A percentile compares a stretch with the other conserved stretches of the same genome.
These are phyloP conservation scores for Eupristina koningsbergeri DNA, from an alignment of 1,140 invertebrate species.

Conservation along the genomic window DNA sequence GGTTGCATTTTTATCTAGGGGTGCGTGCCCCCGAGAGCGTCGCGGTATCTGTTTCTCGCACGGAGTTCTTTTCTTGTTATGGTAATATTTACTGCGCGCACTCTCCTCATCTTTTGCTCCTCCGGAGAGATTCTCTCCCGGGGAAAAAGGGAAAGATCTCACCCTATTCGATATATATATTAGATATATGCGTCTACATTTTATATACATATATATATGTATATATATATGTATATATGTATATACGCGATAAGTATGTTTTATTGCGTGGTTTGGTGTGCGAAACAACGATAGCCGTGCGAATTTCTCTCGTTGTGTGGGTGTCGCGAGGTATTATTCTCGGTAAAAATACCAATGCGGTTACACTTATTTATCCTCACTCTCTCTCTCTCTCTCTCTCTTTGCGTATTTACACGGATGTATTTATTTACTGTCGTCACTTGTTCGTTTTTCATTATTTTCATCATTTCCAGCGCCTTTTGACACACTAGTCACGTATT, in stretches of 20 bases:
- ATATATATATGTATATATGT: too few species aligned
- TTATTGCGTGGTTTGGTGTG: slow-evolving; percentile 5
- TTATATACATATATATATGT: too few species aligned
- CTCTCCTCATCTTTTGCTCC: background rate
- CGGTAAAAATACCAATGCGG: background rate
- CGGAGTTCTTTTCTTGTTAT: slow-evolving; percentile 38
- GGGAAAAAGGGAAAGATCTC: background rate
- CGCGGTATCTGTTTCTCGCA: slow-evolving; percentile 32
- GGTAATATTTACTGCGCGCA: slow-evolving; percentile 45
- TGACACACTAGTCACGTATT: background rate
- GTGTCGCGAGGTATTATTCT: slow-evolving; percentile 24
- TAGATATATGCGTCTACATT: too few species aligned
- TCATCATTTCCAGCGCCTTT: background rate
- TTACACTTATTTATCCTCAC: background rate
- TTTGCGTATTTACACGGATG: background rate
- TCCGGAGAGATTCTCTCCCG: background rate
- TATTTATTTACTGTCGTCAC: background rate
- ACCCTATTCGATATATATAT: too few species aligned
- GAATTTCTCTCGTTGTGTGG: slow-evolving; percentile 19
- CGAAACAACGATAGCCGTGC: background rate
- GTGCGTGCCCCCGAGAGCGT: slow-evolving; percentile 21
- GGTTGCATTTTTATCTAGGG: slow-evolving; percentile 32
- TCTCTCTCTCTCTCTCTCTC: background rate
- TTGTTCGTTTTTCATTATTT: background rate
- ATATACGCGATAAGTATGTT: slow-evolving; percentile 23